Percentiles rank a stretch among this genome's conserved stretches.
phyloP scores from a whole-genome alignment of 2,888 invertebrate species.

The Melitaea athalia region DNA sequence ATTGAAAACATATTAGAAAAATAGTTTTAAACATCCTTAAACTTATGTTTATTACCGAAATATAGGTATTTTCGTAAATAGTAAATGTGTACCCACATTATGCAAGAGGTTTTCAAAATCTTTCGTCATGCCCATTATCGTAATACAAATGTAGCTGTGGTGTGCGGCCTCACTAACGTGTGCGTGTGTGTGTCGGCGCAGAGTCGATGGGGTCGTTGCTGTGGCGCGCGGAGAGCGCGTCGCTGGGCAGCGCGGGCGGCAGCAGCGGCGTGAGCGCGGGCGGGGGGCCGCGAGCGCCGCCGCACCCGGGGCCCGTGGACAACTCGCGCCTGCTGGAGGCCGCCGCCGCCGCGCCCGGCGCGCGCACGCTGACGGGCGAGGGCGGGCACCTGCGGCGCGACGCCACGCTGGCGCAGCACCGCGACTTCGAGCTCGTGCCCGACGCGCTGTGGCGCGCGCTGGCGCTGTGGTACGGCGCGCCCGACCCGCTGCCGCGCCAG shows the following conservation, averaged over 20 bases:
- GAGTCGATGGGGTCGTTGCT: constrained; percentile 86
- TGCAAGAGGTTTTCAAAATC: too few relatives aligned
- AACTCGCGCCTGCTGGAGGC: constrained; percentile 87
- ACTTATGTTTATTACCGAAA: too few relatives aligned
- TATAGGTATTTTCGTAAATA: too few relatives aligned
- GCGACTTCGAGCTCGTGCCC: constrained; percentile 93
- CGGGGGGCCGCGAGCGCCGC: constrained; percentile 51
- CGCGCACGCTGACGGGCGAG: constrained; percentile 91
- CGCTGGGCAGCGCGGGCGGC: constrained; percentile 86
- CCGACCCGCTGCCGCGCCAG: constrained; percentile 90
- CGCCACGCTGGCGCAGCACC: constrained; percentile 87
- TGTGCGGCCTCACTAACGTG: too few relatives aligned
- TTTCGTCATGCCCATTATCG: too few relatives aligned
- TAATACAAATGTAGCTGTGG: too few relatives aligned
- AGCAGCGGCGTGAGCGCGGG: constrained; percentile 81
- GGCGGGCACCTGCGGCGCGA: constrained; percentile 91
- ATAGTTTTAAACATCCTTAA: too few relatives aligned
- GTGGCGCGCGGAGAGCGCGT: constrained; percentile 81
- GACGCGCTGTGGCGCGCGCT: constrained; percentile 94
- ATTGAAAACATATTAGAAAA: too few relatives aligned
- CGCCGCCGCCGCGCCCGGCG: constrained; percentile 60
- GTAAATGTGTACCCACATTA: too few relatives aligned
- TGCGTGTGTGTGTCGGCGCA: constrained; percentile 40
- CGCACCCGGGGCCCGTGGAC: constrained; percentile 88
- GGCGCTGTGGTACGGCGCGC: constrained; percentile 92